A percentile compares a stretch with the other conserved stretches of the same genome.
These are phyloP conservation scores for Arbacia lixula DNA, from an alignment of 53 echinoderm and acorn worm species.

Conservation along the genomic window DNA sequence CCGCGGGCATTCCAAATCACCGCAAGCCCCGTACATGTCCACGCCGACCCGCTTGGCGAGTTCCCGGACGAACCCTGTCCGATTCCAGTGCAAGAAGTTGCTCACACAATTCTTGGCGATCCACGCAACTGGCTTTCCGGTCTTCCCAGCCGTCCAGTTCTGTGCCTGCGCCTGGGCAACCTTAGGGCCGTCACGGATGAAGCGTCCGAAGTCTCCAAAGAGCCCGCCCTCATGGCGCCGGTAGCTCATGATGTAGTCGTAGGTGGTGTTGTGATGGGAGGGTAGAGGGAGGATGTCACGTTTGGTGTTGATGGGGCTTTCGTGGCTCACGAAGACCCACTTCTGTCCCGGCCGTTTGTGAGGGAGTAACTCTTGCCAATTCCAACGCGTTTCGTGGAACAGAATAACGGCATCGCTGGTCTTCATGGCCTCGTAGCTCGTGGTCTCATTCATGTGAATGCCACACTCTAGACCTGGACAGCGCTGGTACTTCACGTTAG, in stretches of 20 bases:
- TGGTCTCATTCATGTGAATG: not conserved
- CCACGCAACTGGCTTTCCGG: constrained; percentile 56
- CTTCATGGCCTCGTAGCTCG: not conserved
- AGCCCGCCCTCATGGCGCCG: not conserved
- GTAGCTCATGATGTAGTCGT: not conserved
- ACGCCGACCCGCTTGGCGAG: constrained; percentile 56
- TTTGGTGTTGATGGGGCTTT: not conserved
- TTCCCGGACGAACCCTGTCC: constrained; percentile 57
- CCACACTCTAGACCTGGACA: not conserved
- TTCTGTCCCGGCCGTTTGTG: not conserved
- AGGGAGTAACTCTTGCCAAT: not conserved
- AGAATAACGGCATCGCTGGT: not conserved
- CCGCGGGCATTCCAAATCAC: constrained; percentile 57
- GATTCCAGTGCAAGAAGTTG: constrained; percentile 62
- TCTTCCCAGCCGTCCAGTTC: constrained; percentile 53
- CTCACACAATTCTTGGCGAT: no score
- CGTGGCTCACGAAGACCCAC: not conserved
- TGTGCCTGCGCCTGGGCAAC: not conserved
- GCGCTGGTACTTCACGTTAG: not conserved
- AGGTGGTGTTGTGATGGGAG: not conserved
- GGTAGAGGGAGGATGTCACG: not conserved
- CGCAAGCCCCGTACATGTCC: constrained; percentile 72
- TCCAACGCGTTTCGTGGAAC: not conserved
- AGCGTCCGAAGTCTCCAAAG: not conserved
- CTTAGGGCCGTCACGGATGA: not conserved